phyloP scores from a whole-genome alignment of 2,888 invertebrate genomes.

The Mimas tiliae region DNA sequence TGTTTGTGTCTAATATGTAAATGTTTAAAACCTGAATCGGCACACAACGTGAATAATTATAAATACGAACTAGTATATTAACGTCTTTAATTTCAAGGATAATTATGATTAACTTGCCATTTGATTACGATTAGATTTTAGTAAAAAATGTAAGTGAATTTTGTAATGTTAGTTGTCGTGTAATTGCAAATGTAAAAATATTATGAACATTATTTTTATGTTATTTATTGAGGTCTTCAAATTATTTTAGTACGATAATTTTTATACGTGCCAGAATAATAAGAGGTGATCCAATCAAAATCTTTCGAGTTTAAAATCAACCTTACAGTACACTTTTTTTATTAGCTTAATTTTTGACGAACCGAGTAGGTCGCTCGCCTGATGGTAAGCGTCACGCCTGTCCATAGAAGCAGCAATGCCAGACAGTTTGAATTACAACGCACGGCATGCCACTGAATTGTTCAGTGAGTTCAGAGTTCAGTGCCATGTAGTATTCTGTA shows the following conservation, averaged over 20 bases:
- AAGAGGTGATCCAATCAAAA: too few relatives aligned
- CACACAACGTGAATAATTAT: slow-evolving; percentile 38
- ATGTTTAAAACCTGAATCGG: slow-evolving; percentile 40
- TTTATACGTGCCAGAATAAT: too few relatives aligned
- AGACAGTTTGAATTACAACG: too few relatives aligned
- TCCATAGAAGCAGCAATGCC: too few relatives aligned
- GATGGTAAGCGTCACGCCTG: too few relatives aligned
- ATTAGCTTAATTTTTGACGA: too few relatives aligned
- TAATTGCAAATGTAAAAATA: slow-evolving; percentile 1
- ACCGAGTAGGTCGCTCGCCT: too few relatives aligned
- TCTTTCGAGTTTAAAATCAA: too few relatives aligned
- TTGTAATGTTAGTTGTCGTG: neutral
- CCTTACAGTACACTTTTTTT: too few relatives aligned
- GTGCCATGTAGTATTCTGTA: too few relatives aligned
- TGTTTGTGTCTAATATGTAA: slow-evolving; percentile 43
- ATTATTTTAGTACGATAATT: neutral
- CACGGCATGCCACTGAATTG: too few relatives aligned
- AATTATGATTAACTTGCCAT: slow-evolving; percentile 36
- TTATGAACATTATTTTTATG: neutral
- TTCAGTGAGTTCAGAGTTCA: too few relatives aligned
- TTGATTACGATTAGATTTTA: slow-evolving; percentile 5
- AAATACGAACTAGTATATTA: slow-evolving; percentile 40
- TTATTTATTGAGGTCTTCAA: neutral
- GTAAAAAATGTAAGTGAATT: neutral
- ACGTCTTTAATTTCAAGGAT: slow-evolving; percentile 49